A percentile compares a stretch with the other conserved stretches of the same genome.
Evolutionary conservation across 2,888 invertebrate genomes (phyloP).

Genomic region (Conchocele bisecta): DNA sequence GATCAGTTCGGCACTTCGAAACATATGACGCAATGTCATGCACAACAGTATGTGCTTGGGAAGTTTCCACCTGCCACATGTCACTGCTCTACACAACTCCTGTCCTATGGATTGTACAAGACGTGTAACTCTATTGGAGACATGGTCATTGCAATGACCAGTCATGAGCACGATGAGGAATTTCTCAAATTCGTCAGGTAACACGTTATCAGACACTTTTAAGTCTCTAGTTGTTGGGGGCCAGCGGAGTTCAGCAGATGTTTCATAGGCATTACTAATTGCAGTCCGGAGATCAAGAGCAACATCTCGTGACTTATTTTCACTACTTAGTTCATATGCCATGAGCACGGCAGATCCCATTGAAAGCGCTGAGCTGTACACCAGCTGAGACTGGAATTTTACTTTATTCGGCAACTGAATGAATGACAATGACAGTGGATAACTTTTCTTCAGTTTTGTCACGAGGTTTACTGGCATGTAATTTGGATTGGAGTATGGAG

Average conservation of each 20-base stretch:
- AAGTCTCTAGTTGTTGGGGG: constrained; percentile 29
- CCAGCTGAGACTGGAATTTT: constrained; percentile 10
- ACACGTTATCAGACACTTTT: not conserved
- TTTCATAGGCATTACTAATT: constrained; percentile 22
- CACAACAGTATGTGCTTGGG: constrained; percentile 44
- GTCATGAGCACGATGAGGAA: constrained; percentile 26
- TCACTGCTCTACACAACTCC: constrained; percentile 54
- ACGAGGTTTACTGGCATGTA: too few species aligned
- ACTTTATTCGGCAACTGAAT: too few species aligned
- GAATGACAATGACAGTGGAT: too few species aligned
- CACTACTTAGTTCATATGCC: constrained; percentile 12
- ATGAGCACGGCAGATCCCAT: constrained; percentile 15
- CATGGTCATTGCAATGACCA: constrained; percentile 10
- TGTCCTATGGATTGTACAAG: constrained; percentile 47
- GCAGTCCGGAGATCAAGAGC: constrained; percentile 10
- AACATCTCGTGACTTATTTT: constrained; percentile 11
- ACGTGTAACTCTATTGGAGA: not conserved
- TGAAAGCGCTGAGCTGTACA: constrained; percentile 15
- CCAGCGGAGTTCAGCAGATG: constrained; percentile 18
- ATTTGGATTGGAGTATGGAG: too few species aligned
- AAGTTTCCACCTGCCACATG: constrained; percentile 46
- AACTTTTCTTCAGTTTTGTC: too few species aligned
- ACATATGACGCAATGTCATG: constrained; percentile 48
- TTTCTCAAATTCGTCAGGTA: not conserved
- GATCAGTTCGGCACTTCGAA: too few species aligned